phyloP scores from a whole-genome alignment of 2,888 invertebrate species.

The Heliconius charithonia region DNA sequence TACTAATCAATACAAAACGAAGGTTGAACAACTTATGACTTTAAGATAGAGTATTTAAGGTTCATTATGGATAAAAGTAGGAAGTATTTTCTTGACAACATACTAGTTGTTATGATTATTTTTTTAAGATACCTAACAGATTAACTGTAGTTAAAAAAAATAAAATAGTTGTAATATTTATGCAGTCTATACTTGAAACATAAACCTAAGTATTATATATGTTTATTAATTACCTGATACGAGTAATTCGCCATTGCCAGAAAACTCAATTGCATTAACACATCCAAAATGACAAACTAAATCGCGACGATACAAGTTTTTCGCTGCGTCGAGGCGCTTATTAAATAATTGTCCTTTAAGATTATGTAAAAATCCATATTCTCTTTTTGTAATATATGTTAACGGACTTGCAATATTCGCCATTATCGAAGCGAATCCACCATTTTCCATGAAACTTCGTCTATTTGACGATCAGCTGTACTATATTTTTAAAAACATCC shows the following conservation, averaged over 20 bases:
- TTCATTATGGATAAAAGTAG: constrained; percentile 1
- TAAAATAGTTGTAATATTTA: not conserved
- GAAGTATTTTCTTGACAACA: constrained; percentile 2
- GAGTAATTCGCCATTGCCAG: constrained; percentile 92
- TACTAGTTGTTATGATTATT: constrained; percentile 17
- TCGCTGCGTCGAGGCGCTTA: constrained; percentile 86
- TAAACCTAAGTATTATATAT: not conserved
- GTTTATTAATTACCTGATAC: constrained; percentile 88
- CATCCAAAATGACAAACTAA: constrained; percentile 96
- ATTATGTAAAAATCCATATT: constrained; percentile 83
- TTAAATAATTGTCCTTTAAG: constrained; percentile 85
- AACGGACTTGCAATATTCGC: constrained; percentile 84
- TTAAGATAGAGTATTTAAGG: not conserved
- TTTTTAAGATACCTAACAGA: not conserved
- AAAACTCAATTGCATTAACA: constrained; percentile 98
- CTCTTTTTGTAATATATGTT: constrained; percentile 84
- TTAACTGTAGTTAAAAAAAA: not conserved
- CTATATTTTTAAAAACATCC: constrained; percentile 71
- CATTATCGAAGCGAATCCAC: constrained; percentile 74
- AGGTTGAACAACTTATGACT: not conserved
- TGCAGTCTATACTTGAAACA: not conserved
- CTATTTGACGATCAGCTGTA: constrained; percentile 74
- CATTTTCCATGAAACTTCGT: constrained; percentile 66
- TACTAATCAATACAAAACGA: not conserved
- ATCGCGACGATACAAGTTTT: constrained; percentile 92